Evolutionary conservation across 2,113 vertebrate genomes (phyloP).

Genomic region (Neofelis nebulosa): DNA sequence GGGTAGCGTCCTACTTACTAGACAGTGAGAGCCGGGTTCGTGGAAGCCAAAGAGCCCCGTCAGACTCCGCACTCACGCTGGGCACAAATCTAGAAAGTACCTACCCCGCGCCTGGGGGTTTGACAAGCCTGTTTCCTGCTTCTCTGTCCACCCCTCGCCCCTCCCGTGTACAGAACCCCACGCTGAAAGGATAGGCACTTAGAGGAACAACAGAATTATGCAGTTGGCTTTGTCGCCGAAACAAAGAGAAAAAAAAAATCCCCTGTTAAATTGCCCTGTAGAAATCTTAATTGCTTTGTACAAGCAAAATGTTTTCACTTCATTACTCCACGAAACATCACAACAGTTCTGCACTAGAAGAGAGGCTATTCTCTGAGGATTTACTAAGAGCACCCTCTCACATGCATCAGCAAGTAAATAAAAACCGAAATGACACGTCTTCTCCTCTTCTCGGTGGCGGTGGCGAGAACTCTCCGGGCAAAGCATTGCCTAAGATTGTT

Average conservation of each 20-base stretch:
- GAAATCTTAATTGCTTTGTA: background rate
- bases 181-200: background rate
- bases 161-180: fast-evolving
- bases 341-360: background rate
- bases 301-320: background rate
- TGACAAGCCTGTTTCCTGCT: background rate
- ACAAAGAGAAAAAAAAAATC: background rate
- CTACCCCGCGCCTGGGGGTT: background rate
- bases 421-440: background rate
- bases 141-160: no score
- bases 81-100: background rate
- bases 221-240: no score
- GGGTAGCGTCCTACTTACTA: background rate
- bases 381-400: background rate
- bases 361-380: background rate
- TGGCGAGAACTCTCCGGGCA: background rate
- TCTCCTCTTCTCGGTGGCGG: background rate
- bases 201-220: background rate
- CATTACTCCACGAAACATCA: background rate
- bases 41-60: background rate
- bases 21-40: background rate
- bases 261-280: background rate
- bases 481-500: background rate
- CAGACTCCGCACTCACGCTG: background rate
- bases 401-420: background rate